Evolutionary conservation across 2,888 invertebrate genomes (phyloP), one percentile per base, ranked within the genome.

Genomic region (Netelia virgata): DNA sequence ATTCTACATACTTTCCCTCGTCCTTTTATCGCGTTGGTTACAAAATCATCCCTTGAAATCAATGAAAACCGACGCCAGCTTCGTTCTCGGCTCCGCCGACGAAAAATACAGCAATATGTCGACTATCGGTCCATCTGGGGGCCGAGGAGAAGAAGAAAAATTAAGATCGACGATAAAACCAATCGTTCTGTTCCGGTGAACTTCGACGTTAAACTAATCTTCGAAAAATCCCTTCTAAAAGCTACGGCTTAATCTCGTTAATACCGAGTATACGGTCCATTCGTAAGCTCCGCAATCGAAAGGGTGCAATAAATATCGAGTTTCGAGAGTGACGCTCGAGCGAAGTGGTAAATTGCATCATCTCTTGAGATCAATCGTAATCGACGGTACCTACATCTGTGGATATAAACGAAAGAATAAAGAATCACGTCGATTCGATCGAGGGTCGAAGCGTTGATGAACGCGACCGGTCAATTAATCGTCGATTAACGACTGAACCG

Each of bases 171-270:
- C 74, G 69, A 84, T 53, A 47, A 9, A 75, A 61, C 57, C 59
- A 47, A 76, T 77, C 73, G 68, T 79, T 82, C 79, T 64, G 84
- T 82, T 66, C 50, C 78, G 78, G 69, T 2, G 43, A 82, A 50
- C 59, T 70, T 28, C 80, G 50, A 68, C 78, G 85, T 82, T 79
- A 79, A 85, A 75, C 79, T 68, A 82, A 85, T 85, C 74, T 70
- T 70, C 55, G 81, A 55, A 18, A 82, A 82, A 82, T 75, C 75
- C 82, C 78, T 75, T 61, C 70, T 75, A 79, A 85, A 78, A 78
- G 82, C 70, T 70, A 77, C 64, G 47, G 78, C 82, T 84, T 79
- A 85, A 85, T 85, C 82, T 72, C 75, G 64, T 82, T 84, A 82
- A 82, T 75, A 61, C 57, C 53, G 72, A 70, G n/a, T 57, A 50